phyloP scores from a whole-genome alignment of 2,113 vertebrate species.

The Ammodytes dubius region DNA sequence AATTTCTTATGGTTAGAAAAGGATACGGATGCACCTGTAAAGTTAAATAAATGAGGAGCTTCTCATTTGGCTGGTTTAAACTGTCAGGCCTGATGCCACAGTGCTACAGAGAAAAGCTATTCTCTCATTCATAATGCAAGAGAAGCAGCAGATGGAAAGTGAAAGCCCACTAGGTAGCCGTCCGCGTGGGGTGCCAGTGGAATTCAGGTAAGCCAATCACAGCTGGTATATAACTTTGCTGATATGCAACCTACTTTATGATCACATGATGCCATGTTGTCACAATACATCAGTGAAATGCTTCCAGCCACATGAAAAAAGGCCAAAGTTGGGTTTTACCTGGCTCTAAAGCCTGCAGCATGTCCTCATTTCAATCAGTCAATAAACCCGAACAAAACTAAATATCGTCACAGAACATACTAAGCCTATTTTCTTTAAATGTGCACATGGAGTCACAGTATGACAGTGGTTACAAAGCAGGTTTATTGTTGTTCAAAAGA shows the following conservation, averaged over 20 bases:
- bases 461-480: neutral
- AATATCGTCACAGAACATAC: neutral
- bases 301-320: conserved; percentile 4
- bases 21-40: neutral
- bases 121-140: conserved; percentile 43
- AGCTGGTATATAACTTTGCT: neutral
- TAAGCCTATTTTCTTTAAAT: too few species aligned
- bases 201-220: neutral
- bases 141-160: conserved; percentile 46
- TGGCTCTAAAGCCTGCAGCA: neutral
- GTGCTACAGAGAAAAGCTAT: neutral
- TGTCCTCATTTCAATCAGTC: neutral
- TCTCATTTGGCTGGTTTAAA: neutral
- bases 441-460: neutral
- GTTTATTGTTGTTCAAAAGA: neutral
- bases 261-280: neutral
- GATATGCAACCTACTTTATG: neutral
- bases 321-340: neutral
- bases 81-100: neutral
- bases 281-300: neutral
- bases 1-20: neutral
- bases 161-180: conserved; percentile 1
- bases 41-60: neutral
- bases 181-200: neutral
- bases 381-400: neutral